Conservation (phyloP, 1,140 invertebrate genomes). For the Eriocheir sinensis region DNA sequence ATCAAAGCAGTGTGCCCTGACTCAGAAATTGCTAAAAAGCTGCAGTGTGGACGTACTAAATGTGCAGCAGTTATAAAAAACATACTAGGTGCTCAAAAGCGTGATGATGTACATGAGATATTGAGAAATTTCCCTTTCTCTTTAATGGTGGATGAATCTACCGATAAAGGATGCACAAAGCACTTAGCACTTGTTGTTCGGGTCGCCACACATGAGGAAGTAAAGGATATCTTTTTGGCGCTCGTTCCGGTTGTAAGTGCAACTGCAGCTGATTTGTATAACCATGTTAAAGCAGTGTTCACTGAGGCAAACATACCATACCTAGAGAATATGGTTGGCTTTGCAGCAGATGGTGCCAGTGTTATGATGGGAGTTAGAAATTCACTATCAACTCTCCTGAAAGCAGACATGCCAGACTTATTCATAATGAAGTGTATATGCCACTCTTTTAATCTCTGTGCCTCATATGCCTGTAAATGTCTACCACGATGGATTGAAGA, state of each 20-base stretch:
- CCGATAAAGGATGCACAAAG: constrained; percentile 54
- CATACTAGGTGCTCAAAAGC: background rate
- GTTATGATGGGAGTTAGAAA: constrained; percentile 75
- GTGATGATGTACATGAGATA: background rate
- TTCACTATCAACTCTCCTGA: constrained; percentile 69
- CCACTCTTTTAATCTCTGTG: constrained; percentile 75
- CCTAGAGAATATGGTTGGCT: constrained; percentile 65
- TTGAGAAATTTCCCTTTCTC: constrained; percentile 35
- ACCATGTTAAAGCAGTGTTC: too few species aligned
- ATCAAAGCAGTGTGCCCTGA: constrained; percentile 60
- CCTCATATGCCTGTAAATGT: constrained; percentile 57
- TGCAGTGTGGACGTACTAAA: constrained; percentile 30
- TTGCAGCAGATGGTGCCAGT: constrained; percentile 75
- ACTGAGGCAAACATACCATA: background rate
- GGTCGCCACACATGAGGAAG: constrained; percentile 32
- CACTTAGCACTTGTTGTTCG: constrained; percentile 47
- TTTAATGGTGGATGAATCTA: constrained; percentile 52
- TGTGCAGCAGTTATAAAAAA: constrained; percentile 41
- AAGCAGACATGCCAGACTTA: constrained; percentile 61
- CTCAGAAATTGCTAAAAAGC: constrained; percentile 49
- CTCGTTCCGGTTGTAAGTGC: too few species aligned
- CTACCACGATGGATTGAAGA: constrained; percentile 61
- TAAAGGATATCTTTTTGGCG: constrained; percentile 38
- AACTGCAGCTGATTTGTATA: too few species aligned
- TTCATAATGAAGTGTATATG: constrained; percentile 78